Evolutionary conservation across 2,113 vertebrate genomes (phyloP).

Genomic region (Oreocharis arfaki): DNA sequence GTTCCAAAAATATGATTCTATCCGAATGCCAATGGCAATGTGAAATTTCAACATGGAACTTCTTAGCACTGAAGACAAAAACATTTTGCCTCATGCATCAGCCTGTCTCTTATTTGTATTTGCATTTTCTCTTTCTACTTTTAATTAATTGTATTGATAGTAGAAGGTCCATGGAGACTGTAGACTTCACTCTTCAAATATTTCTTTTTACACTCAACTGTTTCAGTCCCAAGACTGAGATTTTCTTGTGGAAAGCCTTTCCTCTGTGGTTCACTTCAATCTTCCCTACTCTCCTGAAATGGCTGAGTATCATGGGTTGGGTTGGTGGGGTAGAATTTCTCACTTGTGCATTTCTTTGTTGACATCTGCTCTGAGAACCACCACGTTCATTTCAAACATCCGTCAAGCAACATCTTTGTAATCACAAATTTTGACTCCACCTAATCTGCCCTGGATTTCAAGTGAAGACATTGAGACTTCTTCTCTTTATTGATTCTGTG

Average conservation of each 20-base stretch:
- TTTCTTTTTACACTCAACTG: background rate
- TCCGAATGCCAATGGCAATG: slow-evolving; percentile 4
- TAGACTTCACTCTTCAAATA: background rate
- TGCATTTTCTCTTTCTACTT: background rate
- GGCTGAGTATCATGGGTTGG: background rate
- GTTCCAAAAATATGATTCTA: slow-evolving; percentile 16
- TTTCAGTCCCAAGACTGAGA: background rate
- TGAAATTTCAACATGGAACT: background rate
- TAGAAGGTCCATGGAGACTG: background rate
- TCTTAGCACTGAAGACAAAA: background rate
- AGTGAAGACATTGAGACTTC: background rate
- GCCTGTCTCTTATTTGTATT: background rate
- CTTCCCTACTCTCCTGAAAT: background rate
- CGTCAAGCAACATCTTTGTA: background rate
- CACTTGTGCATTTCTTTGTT: background rate
- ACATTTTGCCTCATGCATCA: background rate
- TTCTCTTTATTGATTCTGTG: background rate
- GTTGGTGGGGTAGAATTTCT: background rate
- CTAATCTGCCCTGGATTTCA: background rate
- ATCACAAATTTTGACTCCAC: background rate
- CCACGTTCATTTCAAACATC: background rate
- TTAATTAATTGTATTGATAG: background rate
- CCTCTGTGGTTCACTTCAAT: background rate
- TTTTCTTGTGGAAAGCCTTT: background rate
- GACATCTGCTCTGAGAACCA: background rate